Percentiles rank a stretch among this genome's conserved stretches.
phyloP scores from a whole-genome alignment of 2,113 vertebrate genomes.

The Mastomys coucha region DNA sequence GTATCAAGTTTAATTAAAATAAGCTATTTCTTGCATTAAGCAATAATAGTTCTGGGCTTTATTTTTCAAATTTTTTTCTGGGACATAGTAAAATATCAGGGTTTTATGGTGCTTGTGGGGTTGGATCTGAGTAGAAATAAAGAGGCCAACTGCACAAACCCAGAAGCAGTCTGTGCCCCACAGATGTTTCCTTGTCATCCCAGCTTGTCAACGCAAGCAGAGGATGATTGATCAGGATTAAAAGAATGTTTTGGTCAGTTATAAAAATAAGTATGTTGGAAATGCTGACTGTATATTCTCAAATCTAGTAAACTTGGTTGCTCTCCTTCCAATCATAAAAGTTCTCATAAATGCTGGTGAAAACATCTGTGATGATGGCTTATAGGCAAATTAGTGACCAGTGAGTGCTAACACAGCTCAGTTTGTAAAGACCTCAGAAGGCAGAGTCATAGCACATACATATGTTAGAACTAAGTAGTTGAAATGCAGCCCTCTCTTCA shows the following conservation, averaged over 20 bases:
- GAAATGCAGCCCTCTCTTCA: neutral
- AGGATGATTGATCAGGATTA: constrained; percentile 57
- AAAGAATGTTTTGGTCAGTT: constrained; percentile 46
- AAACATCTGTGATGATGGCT: neutral
- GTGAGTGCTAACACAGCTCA: neutral
- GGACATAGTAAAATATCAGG: neutral
- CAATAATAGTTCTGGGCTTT: neutral
- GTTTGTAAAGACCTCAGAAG: neutral
- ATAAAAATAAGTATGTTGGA: constrained; percentile 8
- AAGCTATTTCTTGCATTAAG: constrained; percentile 16
- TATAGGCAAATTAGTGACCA: neutral
- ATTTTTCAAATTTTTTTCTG: neutral
- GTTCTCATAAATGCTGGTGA: neutral
- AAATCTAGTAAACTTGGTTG: constrained; percentile 37
- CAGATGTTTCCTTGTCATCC: constrained; percentile 50
- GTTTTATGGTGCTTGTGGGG: neutral
- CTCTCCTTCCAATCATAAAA: neutral
- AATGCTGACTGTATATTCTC: constrained; percentile 56
- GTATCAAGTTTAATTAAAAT: constrained; percentile 46
- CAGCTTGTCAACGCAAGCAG: constrained; percentile 49
- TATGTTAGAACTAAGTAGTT: neutral
- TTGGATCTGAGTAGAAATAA: neutral
- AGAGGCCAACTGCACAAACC: constrained; percentile 17
- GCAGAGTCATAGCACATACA: neutral
- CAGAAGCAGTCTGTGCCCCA: neutral